phyloP scores from a whole-genome alignment of 2,888 invertebrate genomes.

The Cryptophagus acutangulus region DNA sequence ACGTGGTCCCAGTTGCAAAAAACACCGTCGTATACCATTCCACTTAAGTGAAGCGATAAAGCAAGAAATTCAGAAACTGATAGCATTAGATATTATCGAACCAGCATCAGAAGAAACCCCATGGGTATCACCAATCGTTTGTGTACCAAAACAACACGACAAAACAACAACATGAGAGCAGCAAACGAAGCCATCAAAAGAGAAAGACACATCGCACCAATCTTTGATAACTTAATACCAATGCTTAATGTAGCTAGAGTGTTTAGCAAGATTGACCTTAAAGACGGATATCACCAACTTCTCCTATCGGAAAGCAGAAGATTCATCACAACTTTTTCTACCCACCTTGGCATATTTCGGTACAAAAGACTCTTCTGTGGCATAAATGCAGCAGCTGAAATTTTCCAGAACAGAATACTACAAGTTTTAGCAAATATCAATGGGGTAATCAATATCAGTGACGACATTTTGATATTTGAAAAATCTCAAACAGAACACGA shows the following conservation, averaged over 20 bases:
- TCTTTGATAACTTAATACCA: constrained; percentile 16
- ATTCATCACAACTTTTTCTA: constrained; percentile 39
- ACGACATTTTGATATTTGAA: constrained; percentile 41
- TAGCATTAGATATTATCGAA: constrained; percentile 18
- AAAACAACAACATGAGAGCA: constrained; percentile 17
- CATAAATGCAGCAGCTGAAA: constrained; percentile 43
- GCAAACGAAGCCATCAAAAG: constrained; percentile 20
- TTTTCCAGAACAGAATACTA: constrained; percentile 42
- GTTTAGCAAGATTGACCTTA: constrained; percentile 21
- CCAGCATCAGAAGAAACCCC: constrained; percentile 15
- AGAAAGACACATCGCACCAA: constrained; percentile 17
- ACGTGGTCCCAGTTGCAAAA: constrained; percentile 12
- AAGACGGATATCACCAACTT: too few relatives aligned
- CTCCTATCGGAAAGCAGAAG: constrained; percentile 34
- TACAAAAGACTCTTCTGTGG: constrained; percentile 41
- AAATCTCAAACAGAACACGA: constrained; percentile 31
- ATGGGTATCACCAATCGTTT: constrained; percentile 21
- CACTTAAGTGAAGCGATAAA: constrained; percentile 15
- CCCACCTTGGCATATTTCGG: constrained; percentile 34
- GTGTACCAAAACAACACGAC: constrained; percentile 13
- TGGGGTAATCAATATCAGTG: constrained; percentile 38
- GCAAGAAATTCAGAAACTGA: constrained; percentile 14
- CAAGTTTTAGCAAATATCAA: constrained; percentile 32
- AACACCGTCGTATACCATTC: constrained; percentile 16
- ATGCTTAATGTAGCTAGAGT: constrained; percentile 13